Base-by-base conservation (phyloP, 1,140 invertebrate species). In the Drosophila sp. region DNA sequence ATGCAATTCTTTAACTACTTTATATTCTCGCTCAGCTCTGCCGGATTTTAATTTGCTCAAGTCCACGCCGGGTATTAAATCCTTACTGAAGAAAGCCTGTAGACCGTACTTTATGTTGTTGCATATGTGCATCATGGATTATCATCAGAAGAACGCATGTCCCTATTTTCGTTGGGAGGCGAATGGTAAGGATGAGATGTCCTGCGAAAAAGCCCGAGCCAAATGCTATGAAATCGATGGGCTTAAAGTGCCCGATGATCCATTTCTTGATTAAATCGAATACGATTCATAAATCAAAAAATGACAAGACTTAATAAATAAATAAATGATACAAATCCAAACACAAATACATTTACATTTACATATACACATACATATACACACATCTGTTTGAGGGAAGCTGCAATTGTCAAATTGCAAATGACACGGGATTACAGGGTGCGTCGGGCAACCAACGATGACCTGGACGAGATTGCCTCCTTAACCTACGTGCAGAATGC, bases 91-190 rank as follows among this genome's bases (percentile, higher is more conserved):
- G 6, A 54, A 36, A 0, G 48, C 76, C 21, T 90, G 86, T 11
- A 72, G 87, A 18, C 86, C 86, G 6, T 90, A 72, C n/a, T 54
- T 87, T 0, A 3, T 79, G 25, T 64, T 86, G 48, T 71, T 90
- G 0, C 86, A 72, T 14, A 0, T 90, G 5, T 90, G 86, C 54
- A 40, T 69, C 25, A 41, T 63, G 27, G 78, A 90, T 0, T 90
- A 90, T 8, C 86, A 90, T 25, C 43, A 64, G 13, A 86, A 86
- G 32, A 32, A 86, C 21, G 57, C 56, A 8, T 90, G 86, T n/a
- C 86, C 86, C 25, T 90, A 90, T n/a, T 90, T 87, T 38, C 66
- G 66, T 6, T 90, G 86, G 86, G 58, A 61, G 41, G 70, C 76
- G 2, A 18, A 0, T 0, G 38, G 53, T 1, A 72, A 43, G 0